These are phyloP conservation scores for Sminthopsis crassicaudata DNA, from an alignment of 2,113 vertebrate genomes.

Conservation along the genomic window DNA sequence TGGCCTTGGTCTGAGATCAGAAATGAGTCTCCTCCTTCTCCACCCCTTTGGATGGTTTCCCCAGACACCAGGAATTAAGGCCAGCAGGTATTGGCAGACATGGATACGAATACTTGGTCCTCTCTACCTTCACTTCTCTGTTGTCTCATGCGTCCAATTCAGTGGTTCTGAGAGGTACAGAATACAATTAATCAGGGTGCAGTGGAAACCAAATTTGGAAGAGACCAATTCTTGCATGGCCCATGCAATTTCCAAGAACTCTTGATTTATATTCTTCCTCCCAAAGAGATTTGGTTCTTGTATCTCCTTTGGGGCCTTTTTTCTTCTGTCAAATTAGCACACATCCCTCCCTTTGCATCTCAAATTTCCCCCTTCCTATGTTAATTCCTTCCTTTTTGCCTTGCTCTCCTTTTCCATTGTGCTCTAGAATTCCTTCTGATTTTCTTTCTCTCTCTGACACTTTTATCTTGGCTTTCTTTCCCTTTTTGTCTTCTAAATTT, in stretches of 20 bases:
- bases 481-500: neutral
- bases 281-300: neutral
- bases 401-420: neutral
- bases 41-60: slow-evolving; percentile 66
- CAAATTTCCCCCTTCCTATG: neutral
- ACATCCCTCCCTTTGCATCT: neutral
- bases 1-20: slow-evolving; percentile 60
- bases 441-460: neutral
- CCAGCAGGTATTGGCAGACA: slow-evolving; percentile 57
- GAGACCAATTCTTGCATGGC: neutral
- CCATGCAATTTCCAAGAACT: neutral
- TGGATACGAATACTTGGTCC: slow-evolving; percentile 51
- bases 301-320: neutral
- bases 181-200: neutral
- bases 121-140: slow-evolving; percentile 61
- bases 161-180: neutral
- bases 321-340: neutral
- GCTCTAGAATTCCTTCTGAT: neutral
- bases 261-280: neutral
- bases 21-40: slow-evolving; percentile 61
- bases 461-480: neutral
- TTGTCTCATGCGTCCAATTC: slow-evolving; percentile 28
- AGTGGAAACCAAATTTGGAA: neutral
- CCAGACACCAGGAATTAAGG: slow-evolving; percentile 57
- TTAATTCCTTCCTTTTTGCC: neutral